Evolutionary conservation across 1,140 invertebrate genomes (phyloP), one percentile per base, ranked within the genome.

Genomic region (Anastrepha obliqua): DNA sequence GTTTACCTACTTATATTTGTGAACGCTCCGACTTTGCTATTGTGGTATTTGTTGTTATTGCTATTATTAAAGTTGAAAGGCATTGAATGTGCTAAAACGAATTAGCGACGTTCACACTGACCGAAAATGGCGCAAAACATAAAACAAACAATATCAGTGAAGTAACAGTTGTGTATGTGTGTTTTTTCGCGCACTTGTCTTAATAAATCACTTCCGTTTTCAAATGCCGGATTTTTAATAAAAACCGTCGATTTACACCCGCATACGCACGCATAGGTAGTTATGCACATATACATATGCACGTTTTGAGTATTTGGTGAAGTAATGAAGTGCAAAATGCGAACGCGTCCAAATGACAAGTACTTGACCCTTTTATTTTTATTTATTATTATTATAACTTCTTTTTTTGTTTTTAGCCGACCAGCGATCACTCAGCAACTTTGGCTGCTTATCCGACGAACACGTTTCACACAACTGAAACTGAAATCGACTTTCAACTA

Each of bases 391-490:
- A 29, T 29, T 29, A 29, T 29, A 29, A 29, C 3, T 39, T 70
- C 8, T 29, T 81, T 55, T 81, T 81, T 81, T 81, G 11, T 58
- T 81, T 81, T 74, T 13, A 39, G 5, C 70, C 5, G 6, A 81
- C 3, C 7, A 81, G 47, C 74, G n/a, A 74, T 81, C 74, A 81
- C 17, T 39, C 13, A 78, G 15, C 8, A n/a, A 78, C 13, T 17
- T 5, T 8, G 17, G 29, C 74, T 20, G 8, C 20, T 81, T 81
- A 42, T 8, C 47, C 13, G n/a, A 58, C 74, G 74, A 81, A 81
- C 74, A 81, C 74, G 74, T 81, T 81, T 81, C 47, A 29, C 20
- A 81, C 74, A 81, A 81, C 74, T 81, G 74, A 81, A 81, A 81
- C 20, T 55, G 74, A 81, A 81, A 81, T 55, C 74, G 47, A 81